Base-by-base conservation (phyloP, 2,888 invertebrate species). In the Clusia tigrina region DNA sequence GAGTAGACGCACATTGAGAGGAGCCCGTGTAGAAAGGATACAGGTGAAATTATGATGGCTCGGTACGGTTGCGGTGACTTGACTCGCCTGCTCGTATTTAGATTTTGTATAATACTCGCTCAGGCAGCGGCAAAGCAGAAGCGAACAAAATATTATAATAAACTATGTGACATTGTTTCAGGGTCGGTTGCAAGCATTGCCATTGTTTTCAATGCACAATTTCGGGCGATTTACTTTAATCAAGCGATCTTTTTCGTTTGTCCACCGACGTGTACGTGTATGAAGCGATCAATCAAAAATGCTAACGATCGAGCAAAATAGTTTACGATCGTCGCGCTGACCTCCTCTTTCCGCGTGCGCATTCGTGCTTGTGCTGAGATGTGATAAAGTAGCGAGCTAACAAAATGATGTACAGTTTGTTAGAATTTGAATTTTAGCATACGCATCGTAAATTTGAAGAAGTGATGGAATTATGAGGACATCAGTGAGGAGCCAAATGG, bases 271-370 rank as follows among this genome's bases (percentile, higher is more conserved):
- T 32, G 5, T 32, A 12, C 32, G 12, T 32, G 20, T 80, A 80
- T 78, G 67, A 81, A 81, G 81, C 74, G 76, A 80, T 80, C 80
- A 79, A 80, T 80, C 80, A 80, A 80, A 81, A 77, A 75, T 79
- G 77, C 74, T 77, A 78, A 76, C 67, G 65, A 48, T 22, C 18
- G 5, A 48, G 6, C 48, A 48, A 48, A 78, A 78, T 78, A 77
- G 78, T 78, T 77, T 77, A 77, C 62, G 77, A 76, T 67, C 77
- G 69, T 63, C 66, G 69, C 66, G 64, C 60, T 60, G 63, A 23
- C 18, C n/a, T n/a, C n/a, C n/a, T n/a, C n/a, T n/a, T n/a, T n/a
- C n/a, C 42, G 48, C 26, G 59, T 37, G 58, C 54, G 52, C 53
- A 54, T 58, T 48, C 15, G 2, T 26, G 2, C 10, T 3, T 24